A percentile compares a stretch with the other conserved stretches of the same genome.
phyloP scores from a whole-genome alignment of 2,113 vertebrate species.

The Nycticorax nycticorax region DNA sequence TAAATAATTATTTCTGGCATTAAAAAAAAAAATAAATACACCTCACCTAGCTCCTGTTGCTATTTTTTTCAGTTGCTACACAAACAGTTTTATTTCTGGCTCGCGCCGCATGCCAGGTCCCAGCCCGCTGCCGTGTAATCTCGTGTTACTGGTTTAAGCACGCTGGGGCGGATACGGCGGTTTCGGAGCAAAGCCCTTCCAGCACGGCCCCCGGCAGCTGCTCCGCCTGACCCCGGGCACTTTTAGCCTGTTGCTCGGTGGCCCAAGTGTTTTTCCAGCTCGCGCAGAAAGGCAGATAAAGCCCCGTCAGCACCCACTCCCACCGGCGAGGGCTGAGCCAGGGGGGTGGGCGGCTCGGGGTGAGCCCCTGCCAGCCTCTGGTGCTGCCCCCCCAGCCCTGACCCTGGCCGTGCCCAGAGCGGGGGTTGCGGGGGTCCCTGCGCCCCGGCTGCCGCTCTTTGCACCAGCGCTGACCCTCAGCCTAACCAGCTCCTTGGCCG shows the following conservation, averaged over 20 bases:
- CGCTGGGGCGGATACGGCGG: neutral
- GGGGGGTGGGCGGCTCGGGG: neutral
- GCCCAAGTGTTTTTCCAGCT: slow-evolving; percentile 45
- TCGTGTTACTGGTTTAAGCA: neutral
- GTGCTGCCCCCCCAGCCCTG: neutral
- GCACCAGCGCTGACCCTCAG: neutral
- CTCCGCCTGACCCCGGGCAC: slow-evolving; percentile 9
- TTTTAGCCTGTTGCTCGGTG: neutral
- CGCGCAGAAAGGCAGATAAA: accelerated
- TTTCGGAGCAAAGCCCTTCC: neutral
- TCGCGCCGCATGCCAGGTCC: neutral
- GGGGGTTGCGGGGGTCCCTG: neutral
- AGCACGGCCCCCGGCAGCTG: slow-evolving; percentile 59
- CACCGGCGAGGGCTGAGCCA: neutral
- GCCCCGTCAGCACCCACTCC: neutral
- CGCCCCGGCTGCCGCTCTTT: accelerated
- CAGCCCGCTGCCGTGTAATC: slow-evolving; percentile 19
- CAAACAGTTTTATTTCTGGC: slow-evolving; percentile 78
- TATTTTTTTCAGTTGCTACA: slow-evolving; percentile 71
- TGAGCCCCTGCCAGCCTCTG: neutral
- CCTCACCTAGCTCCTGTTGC: slow-evolving; percentile 49
- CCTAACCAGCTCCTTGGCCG: neutral
- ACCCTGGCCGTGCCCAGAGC: accelerated
- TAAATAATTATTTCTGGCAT: neutral
- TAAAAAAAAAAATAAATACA: neutral